These are phyloP conservation scores for Bubo bubo DNA, from an alignment of 2,113 vertebrate genomes.

Conservation along the genomic window DNA sequence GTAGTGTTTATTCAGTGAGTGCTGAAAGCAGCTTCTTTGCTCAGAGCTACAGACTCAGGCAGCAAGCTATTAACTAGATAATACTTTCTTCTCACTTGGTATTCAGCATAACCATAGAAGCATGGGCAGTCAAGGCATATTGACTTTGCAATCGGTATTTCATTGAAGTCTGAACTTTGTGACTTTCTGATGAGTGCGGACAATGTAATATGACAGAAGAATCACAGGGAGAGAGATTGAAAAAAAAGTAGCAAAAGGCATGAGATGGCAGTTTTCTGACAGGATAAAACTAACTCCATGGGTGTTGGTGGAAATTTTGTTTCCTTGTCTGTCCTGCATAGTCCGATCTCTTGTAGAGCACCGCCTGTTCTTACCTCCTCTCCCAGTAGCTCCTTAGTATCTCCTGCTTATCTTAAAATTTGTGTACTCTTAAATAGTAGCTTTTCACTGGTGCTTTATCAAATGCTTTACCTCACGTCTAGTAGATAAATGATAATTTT, in stretches of 20 bases:
- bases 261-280: not conserved
- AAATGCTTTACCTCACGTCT: not conserved
- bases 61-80: not conserved
- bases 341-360: not conserved
- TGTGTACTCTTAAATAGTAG: not conserved
- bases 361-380: not conserved
- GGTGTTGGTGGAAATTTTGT: not conserved
- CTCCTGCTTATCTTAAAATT: not conserved
- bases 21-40: not conserved
- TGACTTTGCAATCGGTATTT: not conserved
- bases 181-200: not conserved
- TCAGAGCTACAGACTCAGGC: not conserved
- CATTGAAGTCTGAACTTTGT: not conserved
- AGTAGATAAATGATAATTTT: not conserved
- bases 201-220: not conserved
- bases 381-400: not conserved
- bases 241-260: not conserved
- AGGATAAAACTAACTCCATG: not conserved
- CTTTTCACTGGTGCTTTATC: not conserved
- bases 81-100: not conserved
- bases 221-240: not conserved
- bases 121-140: not conserved
- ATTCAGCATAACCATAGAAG: not conserved
- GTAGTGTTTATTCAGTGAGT: not conserved
- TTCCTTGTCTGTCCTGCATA: not conserved